These are phyloP conservation scores for Oryzaephilus surinamensis DNA, from an alignment of 1,140 invertebrate genomes.

Conservation along the genomic window DNA sequence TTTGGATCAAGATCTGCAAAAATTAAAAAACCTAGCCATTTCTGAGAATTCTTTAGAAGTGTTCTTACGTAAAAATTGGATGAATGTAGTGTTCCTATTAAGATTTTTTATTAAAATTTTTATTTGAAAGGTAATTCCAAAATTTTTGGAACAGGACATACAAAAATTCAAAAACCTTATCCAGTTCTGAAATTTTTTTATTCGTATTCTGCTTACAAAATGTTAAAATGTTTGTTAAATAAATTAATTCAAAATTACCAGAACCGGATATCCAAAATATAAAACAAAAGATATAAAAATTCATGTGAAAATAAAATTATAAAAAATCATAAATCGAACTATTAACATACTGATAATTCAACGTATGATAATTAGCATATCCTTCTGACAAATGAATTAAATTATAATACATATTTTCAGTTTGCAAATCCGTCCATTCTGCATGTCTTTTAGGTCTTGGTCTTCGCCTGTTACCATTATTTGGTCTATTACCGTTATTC, in stretches of 20 bases:
- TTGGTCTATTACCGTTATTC: slow-evolving; percentile 6
- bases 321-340: slow-evolving; percentile 12
- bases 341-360: slow-evolving; percentile 23
- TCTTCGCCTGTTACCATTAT: slow-evolving; percentile 35
- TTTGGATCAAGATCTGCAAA: no score
- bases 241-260: neutral
- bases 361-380: slow-evolving; percentile 34
- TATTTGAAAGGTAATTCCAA: no score
- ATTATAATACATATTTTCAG: slow-evolving; percentile 41
- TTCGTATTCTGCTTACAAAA: slow-evolving; percentile 13
- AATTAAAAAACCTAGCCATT: no score
- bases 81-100: no score
- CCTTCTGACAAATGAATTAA: slow-evolving; percentile 43
- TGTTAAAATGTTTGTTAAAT: neutral
- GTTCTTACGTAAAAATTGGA: no score
- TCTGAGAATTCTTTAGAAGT: no score
- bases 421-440: slow-evolving; percentile 32
- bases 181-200: no score
- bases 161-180: no score
- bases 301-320: slow-evolving; percentile 5
- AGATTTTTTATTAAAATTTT: no score
- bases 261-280: no score
- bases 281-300: slow-evolving; percentile 3
- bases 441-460: slow-evolving; percentile 17
- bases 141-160: neutral